Evolutionary conservation across 2,888 invertebrate genomes (phyloP), one percentile per base, ranked within the genome.

Genomic region (Microctonus aethiopoides): DNA sequence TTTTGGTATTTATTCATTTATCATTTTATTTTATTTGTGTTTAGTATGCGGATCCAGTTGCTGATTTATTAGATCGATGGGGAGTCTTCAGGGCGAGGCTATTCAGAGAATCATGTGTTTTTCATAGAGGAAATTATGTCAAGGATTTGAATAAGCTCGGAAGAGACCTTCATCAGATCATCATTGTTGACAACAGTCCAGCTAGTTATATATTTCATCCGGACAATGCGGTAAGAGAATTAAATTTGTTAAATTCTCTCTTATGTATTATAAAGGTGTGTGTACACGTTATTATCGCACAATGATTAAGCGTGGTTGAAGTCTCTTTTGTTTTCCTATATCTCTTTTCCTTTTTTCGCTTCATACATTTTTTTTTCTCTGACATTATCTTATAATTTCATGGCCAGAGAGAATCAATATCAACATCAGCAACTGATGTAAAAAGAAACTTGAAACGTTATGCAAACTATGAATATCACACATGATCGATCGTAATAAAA

Each of bases 201-300:
- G 98, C 98, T 84, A 98, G 98, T 78, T 99, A 99, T 89, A 97
- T 99, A 90, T 99, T 99, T 94, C 99, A 99, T 92, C 99, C 99
- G 85, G 98, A 99, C 88, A 99, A 99, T 90, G 99, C 99, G 88
- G 98, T 99, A 88, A 65, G 65, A 26, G 26, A 63, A 64, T 63
- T 63, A 54, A 93, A 95, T 92, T 68, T 68, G 64, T 36, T 39
- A 51, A 67, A 54, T 60, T 41, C 46, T 66, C 67, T 32, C 16
- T 62, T 70, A 72, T 52, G 57, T 24, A 54, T 72, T 60, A 56
- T 64, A 4, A n/a, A 46, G 46, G 16, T 56, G 60, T 29, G 46
- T 67, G 24, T 22, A 56, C 20, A 60, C 41, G 11, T 41, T 22
- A 39, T 51, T 29, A 41, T 63, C 39, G 22, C 26, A 46, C 20